Percentiles rank a stretch among this genome's conserved stretches.
phyloP scores from a whole-genome alignment of 2,113 vertebrate genomes.

The Pantherophis guttatus region DNA sequence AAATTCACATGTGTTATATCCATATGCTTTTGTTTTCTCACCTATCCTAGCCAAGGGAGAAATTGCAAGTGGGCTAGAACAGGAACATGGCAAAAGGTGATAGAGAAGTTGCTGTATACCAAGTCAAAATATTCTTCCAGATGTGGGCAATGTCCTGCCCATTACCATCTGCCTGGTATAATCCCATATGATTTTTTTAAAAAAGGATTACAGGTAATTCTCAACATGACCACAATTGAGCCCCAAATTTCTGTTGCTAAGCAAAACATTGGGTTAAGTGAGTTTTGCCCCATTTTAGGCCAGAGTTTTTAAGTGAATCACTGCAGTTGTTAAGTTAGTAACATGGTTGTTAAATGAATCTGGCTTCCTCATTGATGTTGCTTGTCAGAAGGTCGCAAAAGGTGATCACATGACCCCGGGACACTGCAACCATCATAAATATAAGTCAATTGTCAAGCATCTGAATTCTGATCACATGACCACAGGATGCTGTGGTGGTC shows the following conservation, averaged over 20 bases:
- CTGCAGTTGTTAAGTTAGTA: not conserved
- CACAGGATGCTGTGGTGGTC: not conserved
- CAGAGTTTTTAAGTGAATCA: not conserved
- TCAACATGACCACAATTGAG: not conserved
- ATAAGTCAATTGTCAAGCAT: not conserved
- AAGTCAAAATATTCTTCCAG: not conserved
- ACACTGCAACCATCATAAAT: not conserved
- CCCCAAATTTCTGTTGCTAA: not conserved
- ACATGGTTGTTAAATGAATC: not conserved
- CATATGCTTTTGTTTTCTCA: not conserved
- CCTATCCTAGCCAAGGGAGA: not conserved
- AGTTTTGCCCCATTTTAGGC: not conserved
- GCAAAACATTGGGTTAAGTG: not conserved
- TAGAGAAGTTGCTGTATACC: not conserved
- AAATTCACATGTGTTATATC: not conserved
- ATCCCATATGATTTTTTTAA: not conserved
- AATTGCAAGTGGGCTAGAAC: not conserved
- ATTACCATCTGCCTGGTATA: not conserved
- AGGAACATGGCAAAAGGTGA: not conserved
- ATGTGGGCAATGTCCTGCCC: not conserved
- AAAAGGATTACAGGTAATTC: not conserved
- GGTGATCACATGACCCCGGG: not conserved
- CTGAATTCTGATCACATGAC: not conserved
- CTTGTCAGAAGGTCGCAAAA: not conserved
- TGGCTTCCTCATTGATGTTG: not conserved